Evolutionary conservation across 2,888 invertebrate genomes (phyloP), one percentile per base, ranked within the genome.

Genomic region (Watsonalla binaria): DNA sequence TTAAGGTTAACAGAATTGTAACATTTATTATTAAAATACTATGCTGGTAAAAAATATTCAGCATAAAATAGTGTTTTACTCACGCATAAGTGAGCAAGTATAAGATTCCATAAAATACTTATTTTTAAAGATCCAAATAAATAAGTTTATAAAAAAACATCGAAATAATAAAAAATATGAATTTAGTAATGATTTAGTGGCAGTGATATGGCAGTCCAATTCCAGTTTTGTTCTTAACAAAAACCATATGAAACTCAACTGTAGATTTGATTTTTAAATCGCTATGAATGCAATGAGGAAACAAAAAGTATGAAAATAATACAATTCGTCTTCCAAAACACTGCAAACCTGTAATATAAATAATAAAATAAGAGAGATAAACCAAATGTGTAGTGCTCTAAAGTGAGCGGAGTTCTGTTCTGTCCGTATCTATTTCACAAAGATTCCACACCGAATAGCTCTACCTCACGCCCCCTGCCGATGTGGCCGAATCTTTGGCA

Each of bases 1-100:
- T 77, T 74, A 69, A 66, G 70, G 71, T 11, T 11, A 42, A 11
- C 5, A 5, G 11, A 69, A 62, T 68, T 62, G 63, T 62, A 64
- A 61, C 66, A 65, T 60, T 59, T 70, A 65, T 66, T 42, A 42
- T 11, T 42, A 42, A 42, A 11, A 42, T 11, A 42, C 8, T 42
- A 11, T 11, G 5, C 5, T 11, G 37, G 14, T 37, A 49, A 37
- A 35, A n/a, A 49, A 37, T 37, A 49, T 49, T 49, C 15, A 47
- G 8, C 8, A 24, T 24, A 37, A 15, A 15, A 49, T 49, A 49
- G 37, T 37, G 39, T 11, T 49, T 37, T 11, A 49, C 35, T 15
- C 35, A 47, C 6, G 6, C 24, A 48, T 48, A 37, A 37, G 37
- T 48, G 13, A 37, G 49, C 37, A 37, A 11, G 6, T 42, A 2